These are phyloP conservation scores for Holacanthus passer DNA, from an alignment of 2,113 vertebrate species.

Conservation along the genomic window DNA sequence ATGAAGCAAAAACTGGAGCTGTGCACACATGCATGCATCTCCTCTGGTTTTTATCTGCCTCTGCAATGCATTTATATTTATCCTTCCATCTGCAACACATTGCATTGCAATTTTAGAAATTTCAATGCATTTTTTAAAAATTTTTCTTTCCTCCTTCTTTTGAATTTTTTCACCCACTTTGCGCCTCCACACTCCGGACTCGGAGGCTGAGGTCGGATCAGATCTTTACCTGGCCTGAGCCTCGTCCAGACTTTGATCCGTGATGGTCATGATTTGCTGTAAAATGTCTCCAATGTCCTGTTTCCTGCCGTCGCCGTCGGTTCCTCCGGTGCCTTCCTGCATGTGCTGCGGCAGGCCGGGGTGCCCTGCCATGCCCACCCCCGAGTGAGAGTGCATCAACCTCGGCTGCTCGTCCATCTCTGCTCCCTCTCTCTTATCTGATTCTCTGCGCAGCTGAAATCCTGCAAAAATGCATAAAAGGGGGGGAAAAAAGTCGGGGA, in stretches of 20 bases:
- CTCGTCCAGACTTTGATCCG: constrained; percentile 98
- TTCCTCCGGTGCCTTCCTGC: constrained; percentile 91
- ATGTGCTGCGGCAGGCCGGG: constrained; percentile 96
- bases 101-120: background rate
- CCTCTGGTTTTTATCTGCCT: background rate
- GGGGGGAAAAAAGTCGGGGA: background rate
- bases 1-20: no score
- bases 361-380: constrained; percentile 94
- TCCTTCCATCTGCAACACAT: background rate
- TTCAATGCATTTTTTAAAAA: background rate
- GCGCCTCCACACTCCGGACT: no score
- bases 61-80: background rate
- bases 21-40: no score
- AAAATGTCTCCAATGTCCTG: constrained; percentile 99
- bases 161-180: constrained; percentile 6
- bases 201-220: constrained; percentile 6
- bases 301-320: constrained; percentile 94
- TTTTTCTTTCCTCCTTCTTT: background rate
- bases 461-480: constrained; percentile 81
- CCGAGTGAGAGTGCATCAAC: constrained; percentile 96
- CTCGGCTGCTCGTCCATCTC: constrained; percentile 97
- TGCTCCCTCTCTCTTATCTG: constrained; percentile 74
- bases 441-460: constrained; percentile 73
- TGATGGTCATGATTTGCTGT: constrained; percentile 99
- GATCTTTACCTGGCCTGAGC: constrained; percentile 95